Conservation (phyloP, 2,888 invertebrate genomes). For the Oasisia sp. region DNA sequence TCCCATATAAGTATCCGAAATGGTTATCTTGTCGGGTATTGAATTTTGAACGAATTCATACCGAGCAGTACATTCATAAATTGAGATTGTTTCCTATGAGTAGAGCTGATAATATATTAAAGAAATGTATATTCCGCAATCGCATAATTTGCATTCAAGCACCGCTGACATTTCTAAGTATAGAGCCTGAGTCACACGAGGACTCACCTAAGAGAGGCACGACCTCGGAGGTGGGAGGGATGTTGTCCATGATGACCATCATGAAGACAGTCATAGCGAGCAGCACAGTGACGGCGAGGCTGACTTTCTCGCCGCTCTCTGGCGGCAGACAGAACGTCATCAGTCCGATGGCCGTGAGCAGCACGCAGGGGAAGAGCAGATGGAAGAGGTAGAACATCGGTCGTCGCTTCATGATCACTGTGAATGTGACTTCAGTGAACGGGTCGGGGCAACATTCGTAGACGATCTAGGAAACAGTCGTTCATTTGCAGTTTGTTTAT, state of each 20-base stretch:
- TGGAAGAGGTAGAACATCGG: slow-evolving; percentile 55
- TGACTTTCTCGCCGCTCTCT: slow-evolving; percentile 56
- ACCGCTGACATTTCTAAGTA: too few species aligned
- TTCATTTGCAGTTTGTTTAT: background rate
- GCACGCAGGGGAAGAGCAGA: slow-evolving; percentile 54
- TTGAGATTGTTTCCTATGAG: too few species aligned
- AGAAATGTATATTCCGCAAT: too few species aligned
- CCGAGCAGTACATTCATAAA: too few species aligned
- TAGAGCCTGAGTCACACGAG: background rate
- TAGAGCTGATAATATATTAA: too few species aligned
- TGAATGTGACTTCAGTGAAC: slow-evolving; percentile 44
- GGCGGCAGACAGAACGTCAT: slow-evolving; percentile 54
- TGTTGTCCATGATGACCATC: slow-evolving; percentile 57
- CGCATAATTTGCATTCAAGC: too few species aligned
- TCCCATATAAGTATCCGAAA: too few species aligned
- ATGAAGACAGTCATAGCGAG: slow-evolving; percentile 60
- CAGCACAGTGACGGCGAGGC: slow-evolving; percentile 56
- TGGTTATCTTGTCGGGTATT: too few species aligned
- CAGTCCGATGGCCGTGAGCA: slow-evolving; percentile 49
- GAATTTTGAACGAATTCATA: too few species aligned
- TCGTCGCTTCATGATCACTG: slow-evolving; percentile 39
- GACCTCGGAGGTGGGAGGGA: slow-evolving; percentile 59
- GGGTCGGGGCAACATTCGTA: slow-evolving; percentile 39
- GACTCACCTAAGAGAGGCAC: slow-evolving; percentile 57
- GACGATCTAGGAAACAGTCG: background rate